Evolutionary conservation across 2,113 vertebrate genomes (phyloP).

Genomic region (Paraplagusia blochii): DNA sequence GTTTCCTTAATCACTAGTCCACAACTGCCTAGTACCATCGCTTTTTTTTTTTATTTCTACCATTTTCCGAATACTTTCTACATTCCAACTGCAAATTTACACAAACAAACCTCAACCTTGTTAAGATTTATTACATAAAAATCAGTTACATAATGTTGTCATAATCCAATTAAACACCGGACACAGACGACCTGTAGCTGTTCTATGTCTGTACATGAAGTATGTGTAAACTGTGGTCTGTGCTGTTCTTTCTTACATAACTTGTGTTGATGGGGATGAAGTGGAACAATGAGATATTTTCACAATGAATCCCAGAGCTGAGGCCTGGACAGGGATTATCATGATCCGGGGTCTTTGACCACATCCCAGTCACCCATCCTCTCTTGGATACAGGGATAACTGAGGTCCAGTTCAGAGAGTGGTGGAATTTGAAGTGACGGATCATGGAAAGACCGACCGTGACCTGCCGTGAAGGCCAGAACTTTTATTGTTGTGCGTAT

Average conservation of each 20-base stretch:
- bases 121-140: too few species aligned
- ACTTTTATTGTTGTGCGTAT: background rate
- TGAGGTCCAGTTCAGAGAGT: constrained; percentile 25
- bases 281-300: constrained; percentile 36
- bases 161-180: too few species aligned
- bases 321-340: constrained; percentile 36
- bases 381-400: constrained; percentile 17
- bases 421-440: constrained; percentile 24
- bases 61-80: too few species aligned
- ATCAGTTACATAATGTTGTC: too few species aligned
- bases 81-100: too few species aligned
- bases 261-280: constrained; percentile 28
- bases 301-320: constrained; percentile 19
- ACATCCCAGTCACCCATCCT: constrained; percentile 37
- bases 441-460: constrained; percentile 3
- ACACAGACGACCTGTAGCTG: background rate
- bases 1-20: too few species aligned
- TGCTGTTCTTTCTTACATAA: constrained; percentile 26
- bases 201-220: background rate
- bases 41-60: too few species aligned
- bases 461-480: constrained; percentile 23
- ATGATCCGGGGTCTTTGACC: constrained; percentile 18
- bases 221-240: too few species aligned
- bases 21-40: too few species aligned
- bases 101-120: too few species aligned